Conservation (phyloP, 2,113 vertebrate genomes). For the Neofelis nebulosa region DNA sequence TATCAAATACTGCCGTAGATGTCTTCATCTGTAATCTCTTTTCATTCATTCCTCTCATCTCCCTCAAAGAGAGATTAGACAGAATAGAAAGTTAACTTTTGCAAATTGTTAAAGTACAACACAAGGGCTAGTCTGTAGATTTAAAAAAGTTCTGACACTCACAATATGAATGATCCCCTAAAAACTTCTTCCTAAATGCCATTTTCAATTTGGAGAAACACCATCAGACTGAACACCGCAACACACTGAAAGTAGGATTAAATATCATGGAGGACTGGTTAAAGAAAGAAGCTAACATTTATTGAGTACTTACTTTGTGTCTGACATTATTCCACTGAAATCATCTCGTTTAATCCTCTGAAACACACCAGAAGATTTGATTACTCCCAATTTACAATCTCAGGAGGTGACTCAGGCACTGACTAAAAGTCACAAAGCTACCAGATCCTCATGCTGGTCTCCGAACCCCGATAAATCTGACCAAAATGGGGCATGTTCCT, state of each 20-base stretch:
- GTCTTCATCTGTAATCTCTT: background rate
- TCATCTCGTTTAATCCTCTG: conserved; percentile 1
- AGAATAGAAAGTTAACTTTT: conserved; percentile 33
- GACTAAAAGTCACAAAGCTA: background rate
- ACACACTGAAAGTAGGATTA: background rate
- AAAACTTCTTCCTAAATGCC: conserved; percentile 23
- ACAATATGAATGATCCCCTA: background rate
- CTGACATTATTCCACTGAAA: background rate
- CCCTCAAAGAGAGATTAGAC: background rate
- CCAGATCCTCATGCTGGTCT: background rate
- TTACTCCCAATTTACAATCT: background rate
- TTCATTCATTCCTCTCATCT: conserved; percentile 10
- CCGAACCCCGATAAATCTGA: background rate
- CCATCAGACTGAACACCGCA: background rate
- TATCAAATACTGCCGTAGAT: background rate
- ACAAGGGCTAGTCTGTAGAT: conserved; percentile 24
- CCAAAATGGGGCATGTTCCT: background rate
- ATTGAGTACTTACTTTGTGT: background rate
- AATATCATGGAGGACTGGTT: background rate
- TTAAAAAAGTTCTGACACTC: background rate
- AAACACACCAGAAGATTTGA: background rate
- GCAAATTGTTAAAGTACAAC: background rate
- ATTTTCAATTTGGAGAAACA: conserved; percentile 16
- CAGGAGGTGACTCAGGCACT: background rate
- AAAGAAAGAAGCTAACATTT: conserved; percentile 3